Percentiles rank a stretch among this genome's conserved stretches.
phyloP scores from a whole-genome alignment of 2,888 invertebrate genomes.

The Clostera curtula region DNA sequence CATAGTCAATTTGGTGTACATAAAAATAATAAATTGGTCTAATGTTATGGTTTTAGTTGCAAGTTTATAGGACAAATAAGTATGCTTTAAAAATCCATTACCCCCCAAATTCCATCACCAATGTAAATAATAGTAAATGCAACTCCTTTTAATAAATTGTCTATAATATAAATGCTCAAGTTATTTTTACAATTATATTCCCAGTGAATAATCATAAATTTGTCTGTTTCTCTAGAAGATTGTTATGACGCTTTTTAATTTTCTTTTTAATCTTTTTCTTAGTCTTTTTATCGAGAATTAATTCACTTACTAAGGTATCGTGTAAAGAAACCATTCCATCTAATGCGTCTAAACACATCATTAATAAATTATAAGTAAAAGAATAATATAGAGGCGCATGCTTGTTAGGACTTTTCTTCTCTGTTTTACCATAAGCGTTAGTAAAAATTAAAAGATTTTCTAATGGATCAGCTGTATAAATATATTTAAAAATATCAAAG shows the following conservation, averaged over 20 bases:
- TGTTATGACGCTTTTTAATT: conserved; percentile 15
- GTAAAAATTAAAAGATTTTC: conserved; percentile 28
- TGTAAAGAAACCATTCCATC: conserved; percentile 45
- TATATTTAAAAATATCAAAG: conserved; percentile 28
- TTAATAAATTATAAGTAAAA: conserved; percentile 42
- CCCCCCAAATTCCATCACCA: neutral
- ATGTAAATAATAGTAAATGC: neutral
- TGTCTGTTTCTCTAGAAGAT: neutral
- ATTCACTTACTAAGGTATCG: conserved; percentile 32
- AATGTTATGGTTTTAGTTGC: no score
- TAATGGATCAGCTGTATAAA: conserved; percentile 35
- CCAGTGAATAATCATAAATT: neutral
- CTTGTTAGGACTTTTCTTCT: conserved; percentile 30
- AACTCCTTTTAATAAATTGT: no score
- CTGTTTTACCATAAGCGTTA: conserved; percentile 35
- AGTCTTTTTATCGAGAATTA: conserved; percentile 14
- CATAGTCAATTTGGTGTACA: no score
- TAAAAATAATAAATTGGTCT: no score
- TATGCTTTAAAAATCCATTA: neutral
- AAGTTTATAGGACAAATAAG: no score
- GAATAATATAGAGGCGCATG: conserved; percentile 46
- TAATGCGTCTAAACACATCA: conserved; percentile 46
- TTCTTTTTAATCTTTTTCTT: conserved; percentile 20
- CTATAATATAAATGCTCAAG: no score
- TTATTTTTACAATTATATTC: no score